Conservation (phyloP, 1,140 invertebrate species). For the Hormaphis cornu region DNA sequence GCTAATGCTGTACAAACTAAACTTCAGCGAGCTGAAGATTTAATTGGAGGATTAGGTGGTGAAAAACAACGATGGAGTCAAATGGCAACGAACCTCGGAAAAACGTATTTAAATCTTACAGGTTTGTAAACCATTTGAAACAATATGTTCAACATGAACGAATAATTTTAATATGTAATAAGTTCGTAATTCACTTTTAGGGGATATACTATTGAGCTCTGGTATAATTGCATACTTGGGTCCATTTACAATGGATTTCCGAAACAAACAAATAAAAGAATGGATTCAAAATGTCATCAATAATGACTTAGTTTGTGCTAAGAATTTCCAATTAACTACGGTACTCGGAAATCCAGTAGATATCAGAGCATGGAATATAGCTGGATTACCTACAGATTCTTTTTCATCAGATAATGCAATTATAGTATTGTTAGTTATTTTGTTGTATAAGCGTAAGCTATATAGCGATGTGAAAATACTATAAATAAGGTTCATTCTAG, state of each 20-base stretch:
- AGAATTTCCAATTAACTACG: conserved; percentile 62
- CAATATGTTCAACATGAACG: too few relatives aligned
- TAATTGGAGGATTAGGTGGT: conserved; percentile 76
- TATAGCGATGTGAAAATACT: too few relatives aligned
- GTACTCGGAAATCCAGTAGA: conserved; percentile 77
- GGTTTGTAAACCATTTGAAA: too few relatives aligned
- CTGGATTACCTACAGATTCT: conserved; percentile 73
- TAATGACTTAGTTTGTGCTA: conserved; percentile 62
- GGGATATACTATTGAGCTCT: conserved; percentile 77
- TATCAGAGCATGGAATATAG: conserved; percentile 84
- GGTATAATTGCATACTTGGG: conserved; percentile 85
- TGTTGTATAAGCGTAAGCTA: conserved; percentile 51
- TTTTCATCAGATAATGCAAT: conserved; percentile 90
- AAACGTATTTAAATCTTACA: conserved; percentile 47
- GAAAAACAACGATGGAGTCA: conserved; percentile 73
- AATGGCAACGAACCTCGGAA: conserved; percentile 63
- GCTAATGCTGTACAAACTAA: conserved; percentile 81
- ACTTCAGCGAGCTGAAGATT: conserved; percentile 81
- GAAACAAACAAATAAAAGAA: conserved; percentile 56
- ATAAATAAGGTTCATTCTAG: conserved; percentile 39
- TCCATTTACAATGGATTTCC: conserved; percentile 72
- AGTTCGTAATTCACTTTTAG: conserved; percentile 42
- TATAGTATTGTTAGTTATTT: conserved; percentile 59
- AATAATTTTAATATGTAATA: background rate
- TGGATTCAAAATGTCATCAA: conserved; percentile 61